phyloP scores from a whole-genome alignment of 2,113 vertebrate genomes.

The Fulica atra region DNA sequence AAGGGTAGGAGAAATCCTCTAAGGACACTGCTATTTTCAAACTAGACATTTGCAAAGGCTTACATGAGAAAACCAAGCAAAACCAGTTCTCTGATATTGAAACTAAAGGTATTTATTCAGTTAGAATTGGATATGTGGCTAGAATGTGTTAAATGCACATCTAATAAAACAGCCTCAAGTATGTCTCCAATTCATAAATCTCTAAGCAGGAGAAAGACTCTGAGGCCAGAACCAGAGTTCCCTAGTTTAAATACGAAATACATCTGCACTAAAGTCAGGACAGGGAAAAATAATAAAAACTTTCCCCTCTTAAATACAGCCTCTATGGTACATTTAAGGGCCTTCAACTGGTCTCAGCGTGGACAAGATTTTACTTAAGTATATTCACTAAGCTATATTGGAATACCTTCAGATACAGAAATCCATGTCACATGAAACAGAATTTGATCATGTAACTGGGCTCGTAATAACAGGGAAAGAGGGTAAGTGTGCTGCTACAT shows the following conservation, averaged over 20 bases:
- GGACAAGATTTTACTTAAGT: background rate
- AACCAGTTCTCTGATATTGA: background rate
- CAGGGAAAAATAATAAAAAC: background rate
- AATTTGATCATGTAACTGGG: slow-evolving; percentile 9
- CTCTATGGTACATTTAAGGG: background rate
- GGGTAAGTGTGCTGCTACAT: slow-evolving; percentile 2
- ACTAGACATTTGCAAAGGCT: slow-evolving; percentile 21
- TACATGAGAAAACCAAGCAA: slow-evolving; percentile 7
- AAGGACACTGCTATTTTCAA: background rate
- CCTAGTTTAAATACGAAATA: background rate
- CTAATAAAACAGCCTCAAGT: background rate
- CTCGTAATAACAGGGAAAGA: background rate
- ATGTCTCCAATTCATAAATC: background rate
- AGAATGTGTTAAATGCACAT: background rate
- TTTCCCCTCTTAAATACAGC: background rate
- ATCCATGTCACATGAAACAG: slow-evolving; percentile 34
- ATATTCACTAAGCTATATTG: slow-evolving; percentile 23
- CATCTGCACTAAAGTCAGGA: background rate
- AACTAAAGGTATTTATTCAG: background rate
- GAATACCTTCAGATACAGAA: slow-evolving; percentile 36
- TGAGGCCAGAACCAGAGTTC: background rate
- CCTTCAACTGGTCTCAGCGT: background rate
- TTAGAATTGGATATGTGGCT: background rate
- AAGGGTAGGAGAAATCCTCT: background rate
- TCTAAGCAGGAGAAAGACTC: background rate